Conservation (phyloP, 1,140 invertebrate genomes). For the Centruroides sculpturatus region DNA sequence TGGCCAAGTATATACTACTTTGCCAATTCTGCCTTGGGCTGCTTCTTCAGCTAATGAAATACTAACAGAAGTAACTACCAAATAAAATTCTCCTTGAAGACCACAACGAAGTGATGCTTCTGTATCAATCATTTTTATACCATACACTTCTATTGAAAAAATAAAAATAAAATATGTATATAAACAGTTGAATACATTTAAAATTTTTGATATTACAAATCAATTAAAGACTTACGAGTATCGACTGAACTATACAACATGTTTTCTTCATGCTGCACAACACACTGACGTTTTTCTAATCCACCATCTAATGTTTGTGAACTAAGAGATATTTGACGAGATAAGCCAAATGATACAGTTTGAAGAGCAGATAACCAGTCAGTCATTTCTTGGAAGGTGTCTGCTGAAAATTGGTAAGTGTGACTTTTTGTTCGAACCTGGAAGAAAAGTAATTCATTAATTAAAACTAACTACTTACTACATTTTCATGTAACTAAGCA, state of each 20-base stretch:
- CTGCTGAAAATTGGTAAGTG: conserved; percentile 51
- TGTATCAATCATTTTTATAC: conserved; percentile 56
- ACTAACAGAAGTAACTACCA: conserved; percentile 52
- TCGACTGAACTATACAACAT: conserved; percentile 61
- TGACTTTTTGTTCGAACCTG: conserved; percentile 54
- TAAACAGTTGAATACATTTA: too few relatives aligned
- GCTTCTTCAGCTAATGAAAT: conserved; percentile 53
- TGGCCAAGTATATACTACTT: conserved; percentile 63
- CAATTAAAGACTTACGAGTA: conserved; percentile 13
- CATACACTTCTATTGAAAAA: conserved; percentile 34
- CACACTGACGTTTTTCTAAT: neutral
- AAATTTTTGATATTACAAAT: too few relatives aligned
- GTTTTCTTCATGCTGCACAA: conserved; percentile 58
- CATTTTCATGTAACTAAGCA: too few relatives aligned
- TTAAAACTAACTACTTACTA: too few relatives aligned
- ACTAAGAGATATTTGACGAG: neutral
- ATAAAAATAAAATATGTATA: too few relatives aligned
- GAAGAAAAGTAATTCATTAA: too few relatives aligned
- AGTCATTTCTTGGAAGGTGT: conserved; percentile 50
- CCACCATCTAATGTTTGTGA: neutral
- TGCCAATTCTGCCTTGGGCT: conserved; percentile 3
- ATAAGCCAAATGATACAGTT: conserved; percentile 60
- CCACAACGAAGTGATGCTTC: conserved; percentile 59
- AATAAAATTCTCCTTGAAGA: conserved; percentile 49
- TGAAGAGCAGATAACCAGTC: conserved; percentile 63